A percentile compares a stretch with the other conserved stretches of the same genome.
These are phyloP conservation scores for Lycophotia porphyrea DNA, from an alignment of 2,888 invertebrate species.

Conservation along the genomic window DNA sequence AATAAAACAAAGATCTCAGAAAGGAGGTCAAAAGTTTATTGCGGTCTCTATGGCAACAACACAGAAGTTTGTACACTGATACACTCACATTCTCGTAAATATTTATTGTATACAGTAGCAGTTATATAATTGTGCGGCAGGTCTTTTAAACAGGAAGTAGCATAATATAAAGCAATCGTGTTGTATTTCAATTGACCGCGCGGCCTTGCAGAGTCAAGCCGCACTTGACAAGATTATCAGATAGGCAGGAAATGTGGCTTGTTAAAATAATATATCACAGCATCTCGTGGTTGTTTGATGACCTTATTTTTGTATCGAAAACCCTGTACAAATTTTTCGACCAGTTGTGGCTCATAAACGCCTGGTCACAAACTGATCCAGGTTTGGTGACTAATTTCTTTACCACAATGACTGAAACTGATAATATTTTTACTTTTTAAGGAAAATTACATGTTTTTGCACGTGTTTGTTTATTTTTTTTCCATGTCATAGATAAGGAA, in stretches of 20 bases:
- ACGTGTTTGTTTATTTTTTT: conserved; percentile 3
- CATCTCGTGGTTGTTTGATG: conserved; percentile 17
- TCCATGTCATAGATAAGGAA: not conserved
- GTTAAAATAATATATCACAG: conserved; percentile 29
- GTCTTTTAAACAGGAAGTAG: conserved; percentile 57
- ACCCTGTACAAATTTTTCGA: not conserved
- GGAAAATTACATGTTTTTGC: not conserved
- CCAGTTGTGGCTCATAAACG: not conserved
- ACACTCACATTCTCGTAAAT: conserved; percentile 15
- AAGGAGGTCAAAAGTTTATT: conserved; percentile 43
- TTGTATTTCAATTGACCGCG: conserved; percentile 56
- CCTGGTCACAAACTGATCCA: not conserved
- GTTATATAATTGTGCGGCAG: conserved; percentile 44
- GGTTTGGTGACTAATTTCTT: not conserved
- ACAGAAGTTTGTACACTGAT: conserved; percentile 4
- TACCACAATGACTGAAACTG: not conserved
- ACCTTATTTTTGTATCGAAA: conserved; percentile 1
- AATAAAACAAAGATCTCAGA: conserved; percentile 19
- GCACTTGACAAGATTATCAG: conserved; percentile 39
- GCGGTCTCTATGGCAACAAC: conserved; percentile 32
- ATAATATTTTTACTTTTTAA: not conserved
- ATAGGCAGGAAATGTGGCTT: conserved; percentile 33
- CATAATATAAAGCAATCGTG: conserved; percentile 45
- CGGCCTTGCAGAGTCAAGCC: conserved; percentile 56
- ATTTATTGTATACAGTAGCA: conserved; percentile 11